A percentile compares a stretch with the other conserved stretches of the same genome.
Evolutionary conservation across 2,113 vertebrate genomes (phyloP).

Genomic region (Fulica atra): DNA sequence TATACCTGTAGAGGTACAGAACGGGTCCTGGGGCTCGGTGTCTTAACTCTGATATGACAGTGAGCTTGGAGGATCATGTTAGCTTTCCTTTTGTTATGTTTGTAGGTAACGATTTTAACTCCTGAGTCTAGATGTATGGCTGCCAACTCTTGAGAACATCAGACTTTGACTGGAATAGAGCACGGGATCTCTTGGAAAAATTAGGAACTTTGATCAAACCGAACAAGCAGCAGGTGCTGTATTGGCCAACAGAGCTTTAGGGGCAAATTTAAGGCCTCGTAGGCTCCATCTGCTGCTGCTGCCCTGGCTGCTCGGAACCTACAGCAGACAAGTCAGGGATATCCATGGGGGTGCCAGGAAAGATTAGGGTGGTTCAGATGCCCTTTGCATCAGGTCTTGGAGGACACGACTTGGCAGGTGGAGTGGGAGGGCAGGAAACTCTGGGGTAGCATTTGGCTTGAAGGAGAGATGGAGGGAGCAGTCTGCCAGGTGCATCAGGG

Average conservation of each 20-base stretch:
- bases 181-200: neutral
- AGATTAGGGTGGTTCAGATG: rapidly evolving
- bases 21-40: neutral
- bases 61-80: neutral
- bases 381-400: neutral
- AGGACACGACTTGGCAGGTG: too few relatives aligned
- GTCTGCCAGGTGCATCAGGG: neutral
- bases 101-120: neutral
- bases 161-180: neutral
- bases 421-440: neutral
- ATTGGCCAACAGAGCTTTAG: neutral
- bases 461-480: neutral
- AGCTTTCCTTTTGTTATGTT: neutral
- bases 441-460: neutral
- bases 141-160: neutral
- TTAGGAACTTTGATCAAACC: neutral
- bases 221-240: too few relatives aligned
- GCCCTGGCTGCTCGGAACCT: neutral
- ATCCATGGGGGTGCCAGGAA: neutral
- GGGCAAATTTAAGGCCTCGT: neutral
- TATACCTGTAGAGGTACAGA: too few relatives aligned
- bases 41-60: neutral
- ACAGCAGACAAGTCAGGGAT: neutral
- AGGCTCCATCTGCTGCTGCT: neutral
- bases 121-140: neutral